Percentiles rank a stretch among this genome's conserved stretches.
These are phyloP conservation scores for Lydus trimaculatus DNA, from an alignment of 2,888 invertebrate genomes.

Conservation along the genomic window DNA sequence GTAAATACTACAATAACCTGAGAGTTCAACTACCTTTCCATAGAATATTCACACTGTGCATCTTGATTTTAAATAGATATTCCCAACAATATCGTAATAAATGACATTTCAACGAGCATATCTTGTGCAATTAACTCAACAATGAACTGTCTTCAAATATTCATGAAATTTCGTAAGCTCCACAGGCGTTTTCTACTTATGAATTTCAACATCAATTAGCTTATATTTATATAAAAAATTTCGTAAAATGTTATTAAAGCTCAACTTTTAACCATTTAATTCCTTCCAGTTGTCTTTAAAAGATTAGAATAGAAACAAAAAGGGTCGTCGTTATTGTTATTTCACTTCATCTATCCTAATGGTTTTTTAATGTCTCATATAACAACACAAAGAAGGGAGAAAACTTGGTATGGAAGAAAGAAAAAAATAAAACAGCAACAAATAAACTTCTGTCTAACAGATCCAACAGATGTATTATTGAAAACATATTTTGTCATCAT, in stretches of 20 bases:
- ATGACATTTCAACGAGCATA: background rate
- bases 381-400: conserved; percentile 26
- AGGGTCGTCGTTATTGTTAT: background rate
- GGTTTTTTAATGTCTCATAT: conserved; percentile 33
- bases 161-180: background rate
- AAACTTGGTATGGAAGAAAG: conserved; percentile 39
- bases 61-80: background rate
- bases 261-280: background rate
- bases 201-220: background rate
- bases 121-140: background rate
- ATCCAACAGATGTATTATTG: conserved; percentile 53
- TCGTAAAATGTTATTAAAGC: background rate
- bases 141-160: background rate
- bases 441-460: conserved; percentile 48
- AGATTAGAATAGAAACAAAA: background rate
- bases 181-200: background rate
- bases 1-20: conserved; percentile 27
- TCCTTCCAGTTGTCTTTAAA: background rate
- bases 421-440: conserved; percentile 41
- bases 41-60: background rate
- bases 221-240: background rate
- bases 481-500: conserved; percentile 55
- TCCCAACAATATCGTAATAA: background rate
- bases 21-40: background rate
- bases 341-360: conserved; percentile 28